Evolutionary conservation across 2,797 vertebrate species (phyloP).

Genomic region (Neosilurus hyrtlii): DNA sequence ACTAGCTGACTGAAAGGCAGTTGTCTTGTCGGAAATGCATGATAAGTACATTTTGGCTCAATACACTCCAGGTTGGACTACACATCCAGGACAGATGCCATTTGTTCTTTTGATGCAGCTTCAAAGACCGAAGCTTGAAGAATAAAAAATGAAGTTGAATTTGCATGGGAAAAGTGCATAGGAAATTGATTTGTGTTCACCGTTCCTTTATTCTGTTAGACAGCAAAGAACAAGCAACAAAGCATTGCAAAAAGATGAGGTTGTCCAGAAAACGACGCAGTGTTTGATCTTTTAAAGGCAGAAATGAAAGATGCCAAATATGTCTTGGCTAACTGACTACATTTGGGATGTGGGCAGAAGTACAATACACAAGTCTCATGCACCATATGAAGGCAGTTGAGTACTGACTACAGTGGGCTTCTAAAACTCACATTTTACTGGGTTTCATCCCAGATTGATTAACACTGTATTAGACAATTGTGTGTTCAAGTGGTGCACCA

Average conservation of each 20-base stretch:
- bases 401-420: not conserved
- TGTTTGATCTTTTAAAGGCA: not conserved
- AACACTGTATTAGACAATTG: not conserved
- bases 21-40: slow-evolving; percentile 37
- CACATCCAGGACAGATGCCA: slow-evolving; percentile 1
- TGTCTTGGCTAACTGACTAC: not conserved
- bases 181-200: not conserved
- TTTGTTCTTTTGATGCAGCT: slow-evolving; percentile 52
- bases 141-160: slow-evolving; percentile 27
- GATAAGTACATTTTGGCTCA: slow-evolving; percentile 24
- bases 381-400: not conserved
- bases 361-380: not conserved
- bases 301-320: not conserved
- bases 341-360: not conserved
- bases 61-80: slow-evolving; percentile 21
- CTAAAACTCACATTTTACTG: no score
- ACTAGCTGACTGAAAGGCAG: slow-evolving; percentile 24
- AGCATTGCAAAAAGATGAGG: slow-evolving; percentile 5
- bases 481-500: not conserved
- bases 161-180: slow-evolving; percentile 1
- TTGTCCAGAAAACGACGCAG: not conserved
- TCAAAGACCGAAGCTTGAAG: slow-evolving; percentile 36
- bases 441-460: not conserved
- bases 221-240: slow-evolving; percentile 7
- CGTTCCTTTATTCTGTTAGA: slow-evolving; percentile 15